phyloP scores from a whole-genome alignment of 2,888 invertebrate genomes.

The Merodon equestris region DNA sequence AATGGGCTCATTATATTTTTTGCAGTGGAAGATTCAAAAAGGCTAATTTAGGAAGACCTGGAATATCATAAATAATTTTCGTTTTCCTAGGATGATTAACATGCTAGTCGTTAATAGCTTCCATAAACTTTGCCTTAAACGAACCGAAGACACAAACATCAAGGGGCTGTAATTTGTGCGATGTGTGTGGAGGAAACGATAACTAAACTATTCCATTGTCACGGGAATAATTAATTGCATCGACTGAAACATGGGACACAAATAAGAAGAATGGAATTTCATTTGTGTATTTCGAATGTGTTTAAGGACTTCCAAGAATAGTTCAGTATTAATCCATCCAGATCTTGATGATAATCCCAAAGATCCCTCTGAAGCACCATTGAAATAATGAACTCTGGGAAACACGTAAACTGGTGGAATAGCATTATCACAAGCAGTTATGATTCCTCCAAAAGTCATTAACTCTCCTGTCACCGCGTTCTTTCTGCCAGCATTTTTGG shows the following conservation, averaged over 20 bases:
- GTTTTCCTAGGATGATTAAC: too few species aligned
- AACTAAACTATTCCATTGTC: too few species aligned
- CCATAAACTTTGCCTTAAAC: too few species aligned
- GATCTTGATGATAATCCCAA: constrained; percentile 70
- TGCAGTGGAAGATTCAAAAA: too few species aligned
- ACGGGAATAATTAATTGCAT: constrained; percentile 38
- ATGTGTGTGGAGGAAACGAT: too few species aligned
- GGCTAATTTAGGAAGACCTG: too few species aligned
- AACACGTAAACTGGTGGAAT: constrained; percentile 32
- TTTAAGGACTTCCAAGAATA: constrained; percentile 34
- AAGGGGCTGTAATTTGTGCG: too few species aligned
- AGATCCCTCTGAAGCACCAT: constrained; percentile 67
- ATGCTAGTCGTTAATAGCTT: too few species aligned
- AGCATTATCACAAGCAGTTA: constrained; percentile 29
- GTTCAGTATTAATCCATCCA: constrained; percentile 53
- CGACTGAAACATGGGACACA: constrained; percentile 36
- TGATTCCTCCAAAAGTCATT: constrained; percentile 32
- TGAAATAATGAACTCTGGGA: constrained; percentile 23
- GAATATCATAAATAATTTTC: too few species aligned
- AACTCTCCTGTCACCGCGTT: constrained; percentile 13
- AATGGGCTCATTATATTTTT: too few species aligned
- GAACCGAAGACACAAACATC: too few species aligned
- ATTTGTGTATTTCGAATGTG: constrained; percentile 31
- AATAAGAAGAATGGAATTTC: constrained; percentile 40
- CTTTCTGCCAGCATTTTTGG: constrained; percentile 15